Base-by-base conservation (phyloP, 2,888 invertebrate genomes). In the Xestoiulus laeticollis region DNA sequence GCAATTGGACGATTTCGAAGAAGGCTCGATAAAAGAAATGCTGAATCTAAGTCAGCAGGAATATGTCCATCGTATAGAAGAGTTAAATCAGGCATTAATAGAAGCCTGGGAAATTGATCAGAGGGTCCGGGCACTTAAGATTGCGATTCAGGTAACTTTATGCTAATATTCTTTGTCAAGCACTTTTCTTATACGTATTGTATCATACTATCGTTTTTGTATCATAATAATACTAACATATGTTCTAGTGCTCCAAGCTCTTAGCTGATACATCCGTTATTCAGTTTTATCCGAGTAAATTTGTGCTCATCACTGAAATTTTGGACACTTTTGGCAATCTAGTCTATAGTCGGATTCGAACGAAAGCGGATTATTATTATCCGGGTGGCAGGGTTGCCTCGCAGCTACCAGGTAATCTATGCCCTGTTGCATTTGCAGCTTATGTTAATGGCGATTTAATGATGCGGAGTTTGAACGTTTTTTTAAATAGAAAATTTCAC, bases 221-320 rank as follows among this genome's bases (percentile, higher is more conserved):
- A 19, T 86, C 32, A 85, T 82, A 4, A n/a, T 26, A 26, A 19
- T 82, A 83, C 30, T 38, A 5, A 83, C n/a, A 22, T 22, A 3
- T 59, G 44, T 89, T 92, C 32, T 91, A 99, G 94, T 98, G 98
- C 92, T 96, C 98, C 59, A 98, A 99, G 93, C 93, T 99, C 90
- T 93, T 99, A 87, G 95, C 96, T 1, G 98, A 98, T 91, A 95
- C 96, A 3, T 95, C 95, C 88, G 98, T 97, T 0, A 95, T 98
- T 91, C 96, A 96, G 90, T 99, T 99, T 93, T 99, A 99, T 93
- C 99, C 99, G 0, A 98, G 98, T 92, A 99, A 99, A 93, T 99
- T 98, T 94, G 97, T 98, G 53, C 94, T 99, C 22, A 96, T 99
- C 88, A 98, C 98, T 16, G 99, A 99, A 92, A 96, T 99, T 90